Evolutionary conservation across 2,797 vertebrate genomes (phyloP).

Genomic region (Xyrichtys novacula): DNA sequence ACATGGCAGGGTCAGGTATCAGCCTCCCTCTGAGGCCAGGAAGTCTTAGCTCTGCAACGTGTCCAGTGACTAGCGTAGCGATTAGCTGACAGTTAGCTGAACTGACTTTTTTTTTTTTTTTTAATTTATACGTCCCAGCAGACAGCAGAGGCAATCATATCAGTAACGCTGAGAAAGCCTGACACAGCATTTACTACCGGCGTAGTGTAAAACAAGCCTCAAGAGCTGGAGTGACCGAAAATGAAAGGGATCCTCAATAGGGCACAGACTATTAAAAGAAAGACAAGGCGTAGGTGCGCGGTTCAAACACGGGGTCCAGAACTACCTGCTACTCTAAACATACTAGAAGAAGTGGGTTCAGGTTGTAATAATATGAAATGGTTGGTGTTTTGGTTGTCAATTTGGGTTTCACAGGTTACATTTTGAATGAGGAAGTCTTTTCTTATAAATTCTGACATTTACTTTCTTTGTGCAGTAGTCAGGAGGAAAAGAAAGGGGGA

Average conservation of each 20-base stretch:
- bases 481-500: neutral
- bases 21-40: slow-evolving; percentile 40
- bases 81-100: slow-evolving; percentile 73
- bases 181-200: slow-evolving; percentile 64
- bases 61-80: slow-evolving; percentile 52
- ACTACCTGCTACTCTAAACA: neutral
- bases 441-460: neutral
- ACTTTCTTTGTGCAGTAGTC: slow-evolving; percentile 11
- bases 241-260: slow-evolving; percentile 43
- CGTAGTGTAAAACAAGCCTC: slow-evolving; percentile 74
- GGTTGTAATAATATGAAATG: neutral
- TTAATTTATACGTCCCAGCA: slow-evolving; percentile 65
- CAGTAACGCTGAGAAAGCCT: slow-evolving; percentile 70
- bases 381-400: neutral
- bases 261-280: slow-evolving; percentile 24
- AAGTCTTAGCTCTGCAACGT: slow-evolving; percentile 55
- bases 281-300: neutral
- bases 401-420: neutral
- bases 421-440: slow-evolving; percentile 6
- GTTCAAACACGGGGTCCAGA: slow-evolving; percentile 1
- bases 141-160: slow-evolving; percentile 71
- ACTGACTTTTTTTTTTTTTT: slow-evolving; percentile 63
- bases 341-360: neutral
- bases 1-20: slow-evolving; percentile 54
- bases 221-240: slow-evolving; percentile 50